Conservation (phyloP, 2,113 vertebrate species). For the Mus spicilegus region DNA sequence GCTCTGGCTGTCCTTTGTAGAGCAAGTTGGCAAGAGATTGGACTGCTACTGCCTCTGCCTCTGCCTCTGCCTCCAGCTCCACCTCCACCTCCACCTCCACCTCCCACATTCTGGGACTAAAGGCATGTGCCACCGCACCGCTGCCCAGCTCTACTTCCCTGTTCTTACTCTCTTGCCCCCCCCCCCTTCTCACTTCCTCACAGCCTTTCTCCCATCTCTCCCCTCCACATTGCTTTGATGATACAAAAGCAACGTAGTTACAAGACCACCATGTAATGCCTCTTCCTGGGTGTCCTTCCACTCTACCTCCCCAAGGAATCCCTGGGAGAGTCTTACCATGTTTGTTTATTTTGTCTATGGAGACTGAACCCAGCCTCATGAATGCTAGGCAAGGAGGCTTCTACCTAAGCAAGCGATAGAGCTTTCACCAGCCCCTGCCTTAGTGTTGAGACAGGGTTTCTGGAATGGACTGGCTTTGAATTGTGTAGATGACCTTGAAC, state of each 20-base stretch:
- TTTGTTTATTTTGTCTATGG: background rate
- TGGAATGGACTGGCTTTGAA: background rate
- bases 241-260: background rate
- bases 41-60: too few species aligned
- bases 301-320: background rate
- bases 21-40: too few species aligned
- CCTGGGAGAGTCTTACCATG: background rate
- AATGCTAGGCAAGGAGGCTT: background rate
- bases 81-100: too few species aligned
- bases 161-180: background rate
- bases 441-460: background rate
- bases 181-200: background rate
- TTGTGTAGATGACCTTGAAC: background rate
- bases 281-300: background rate
- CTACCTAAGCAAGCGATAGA: too few species aligned
- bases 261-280: background rate
- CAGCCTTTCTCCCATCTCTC: background rate
- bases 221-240: background rate
- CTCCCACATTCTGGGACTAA: too few species aligned
- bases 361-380: background rate
- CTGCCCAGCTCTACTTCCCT: too few species aligned
- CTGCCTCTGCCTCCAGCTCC: too few species aligned
- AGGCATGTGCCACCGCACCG: too few species aligned
- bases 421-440: background rate
- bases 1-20: too few species aligned